A percentile compares a stretch with the other conserved stretches of the same genome.
Evolutionary conservation across 1,140 invertebrate genomes (phyloP).

Genomic region (Eubasilissa regina): DNA sequence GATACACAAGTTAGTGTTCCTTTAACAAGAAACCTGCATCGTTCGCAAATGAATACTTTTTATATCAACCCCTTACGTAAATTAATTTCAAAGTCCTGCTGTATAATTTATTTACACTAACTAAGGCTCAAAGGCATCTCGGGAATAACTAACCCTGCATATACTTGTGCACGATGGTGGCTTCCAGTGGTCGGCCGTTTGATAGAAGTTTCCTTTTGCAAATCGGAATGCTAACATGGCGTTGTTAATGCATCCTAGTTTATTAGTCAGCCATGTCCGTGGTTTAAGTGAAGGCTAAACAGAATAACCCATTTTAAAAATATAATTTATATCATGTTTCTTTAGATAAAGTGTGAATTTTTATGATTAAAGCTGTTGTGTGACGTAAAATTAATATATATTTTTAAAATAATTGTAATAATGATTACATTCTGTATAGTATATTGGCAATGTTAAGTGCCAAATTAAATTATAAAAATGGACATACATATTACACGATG

Average conservation of each 20-base stretch:
- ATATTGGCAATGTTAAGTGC: no score
- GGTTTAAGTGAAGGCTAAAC: not conserved
- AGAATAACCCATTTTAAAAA: no score
- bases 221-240: slow-evolving; percentile 16
- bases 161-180: not conserved
- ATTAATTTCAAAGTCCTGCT: not conserved
- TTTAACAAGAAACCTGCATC: not conserved
- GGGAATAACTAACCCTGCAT: not conserved
- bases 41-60: not conserved
- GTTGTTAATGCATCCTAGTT: slow-evolving; percentile 16
- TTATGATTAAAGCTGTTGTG: no score
- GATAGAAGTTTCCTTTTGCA: slow-evolving; percentile 39
- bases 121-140: slow-evolving; percentile 38
- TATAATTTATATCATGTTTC: no score
- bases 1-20: no score
- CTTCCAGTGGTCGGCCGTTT: slow-evolving; percentile 29
- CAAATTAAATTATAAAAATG: no score
- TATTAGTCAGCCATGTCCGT: slow-evolving; percentile 9
- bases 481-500: no score
- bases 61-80: not conserved
- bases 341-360: no score
- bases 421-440: no score
- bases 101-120: slow-evolving; percentile 44
- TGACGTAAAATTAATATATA: no score
- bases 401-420: no score